Evolutionary conservation across 2,797 vertebrate genomes (phyloP), one percentile per base, ranked within the genome.

Genomic region (Hephaestus fuliginosus): DNA sequence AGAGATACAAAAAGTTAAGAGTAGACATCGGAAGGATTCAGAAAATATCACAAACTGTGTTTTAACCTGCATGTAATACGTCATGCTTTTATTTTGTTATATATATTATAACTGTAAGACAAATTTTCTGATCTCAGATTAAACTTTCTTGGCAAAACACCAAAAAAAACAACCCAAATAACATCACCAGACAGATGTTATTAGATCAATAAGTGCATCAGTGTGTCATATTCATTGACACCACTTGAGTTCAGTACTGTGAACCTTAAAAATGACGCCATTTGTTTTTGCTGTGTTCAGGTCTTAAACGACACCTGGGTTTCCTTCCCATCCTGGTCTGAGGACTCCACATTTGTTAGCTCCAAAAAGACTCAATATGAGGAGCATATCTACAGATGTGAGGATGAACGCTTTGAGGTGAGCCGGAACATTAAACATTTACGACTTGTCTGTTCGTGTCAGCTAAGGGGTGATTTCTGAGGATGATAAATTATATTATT

Each of bases 261-360:
- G 28, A 8, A 41, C 49, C 13, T 74, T 60, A 22, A 66, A 57
- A 36, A 12, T 30, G 43, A 74, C 46, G 1, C 8, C n/a, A n/a
- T 67, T 52, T 76, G n/a, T 74, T 66, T 63, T 17, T 63, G 0
- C 20, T 3, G 6, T 55, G 5, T 83, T 36, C 91, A 99, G 98
- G 98, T 99, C 90, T 95, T 99, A 82, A 99, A 99, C 73, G 98
- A 99, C 91, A 99, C 98, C 8, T 99, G 98, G 98, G 98, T 99
- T 70, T 99, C 98, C 61, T 99, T 99, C 85, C 98, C 98, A 0
- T 99, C 98, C 51, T 99, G 98, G 98, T 99, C 98, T 0, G 98
- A 99, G 86, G 98, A 99, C 83, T 99, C 98, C 7, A 99, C 98
- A 0, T 99, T 99, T n/a, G 98, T 99, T 76, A 99, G 98, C 92